phyloP scores from a whole-genome alignment of 1,140 invertebrate genomes.

The Atopsyche davidsoni region DNA sequence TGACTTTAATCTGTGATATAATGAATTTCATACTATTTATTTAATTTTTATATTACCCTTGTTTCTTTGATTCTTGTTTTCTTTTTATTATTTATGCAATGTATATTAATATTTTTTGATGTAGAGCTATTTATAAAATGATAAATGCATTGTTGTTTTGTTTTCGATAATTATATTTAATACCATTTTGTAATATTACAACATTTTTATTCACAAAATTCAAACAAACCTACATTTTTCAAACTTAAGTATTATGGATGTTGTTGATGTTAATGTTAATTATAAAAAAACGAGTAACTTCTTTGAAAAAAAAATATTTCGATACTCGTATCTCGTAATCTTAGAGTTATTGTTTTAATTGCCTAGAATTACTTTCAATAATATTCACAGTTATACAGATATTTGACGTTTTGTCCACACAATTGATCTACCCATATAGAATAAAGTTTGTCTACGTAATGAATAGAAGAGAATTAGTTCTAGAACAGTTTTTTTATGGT shows the following conservation, averaged over 20 bases:
- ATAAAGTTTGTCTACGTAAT: too few relatives aligned
- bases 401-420: neutral
- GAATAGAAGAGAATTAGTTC: too few relatives aligned
- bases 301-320: neutral
- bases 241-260: neutral
- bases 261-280: neutral
- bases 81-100: too few relatives aligned
- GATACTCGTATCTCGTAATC: neutral
- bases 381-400: neutral
- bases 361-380: conserved; percentile 1
- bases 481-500: too few relatives aligned
- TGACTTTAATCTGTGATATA: too few relatives aligned
- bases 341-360: neutral
- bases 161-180: conserved; percentile 4
- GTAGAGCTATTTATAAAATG: too few relatives aligned
- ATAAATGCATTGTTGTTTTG: neutral
- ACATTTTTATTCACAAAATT: conserved; percentile 5
- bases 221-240: conserved; percentile 1
- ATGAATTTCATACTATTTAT: too few relatives aligned
- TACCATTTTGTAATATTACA: neutral
- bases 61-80: too few relatives aligned
- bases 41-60: too few relatives aligned
- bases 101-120: too few relatives aligned
- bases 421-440: neutral
- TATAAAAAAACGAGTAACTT: conserved; percentile 3